These are phyloP conservation scores for Enteromius argenteus DNA, from an alignment of 2,797 vertebrate species.

Conservation along the genomic window DNA sequence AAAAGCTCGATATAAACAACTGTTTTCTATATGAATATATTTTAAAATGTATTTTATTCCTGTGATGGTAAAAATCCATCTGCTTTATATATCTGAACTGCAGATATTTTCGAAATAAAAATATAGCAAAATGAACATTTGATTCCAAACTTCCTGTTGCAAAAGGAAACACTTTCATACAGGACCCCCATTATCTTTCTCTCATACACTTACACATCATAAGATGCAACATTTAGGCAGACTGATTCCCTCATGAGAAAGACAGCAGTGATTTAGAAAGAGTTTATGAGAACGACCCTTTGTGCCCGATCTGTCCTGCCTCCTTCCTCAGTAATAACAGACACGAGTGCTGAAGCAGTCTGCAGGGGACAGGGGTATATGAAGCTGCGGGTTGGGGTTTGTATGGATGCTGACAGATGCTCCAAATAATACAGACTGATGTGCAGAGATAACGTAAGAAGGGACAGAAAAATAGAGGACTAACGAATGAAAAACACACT, in stretches of 20 bases:
- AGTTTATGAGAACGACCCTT: background rate
- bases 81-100: no score
- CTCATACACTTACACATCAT: background rate
- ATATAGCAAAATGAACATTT: background rate
- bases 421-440: background rate
- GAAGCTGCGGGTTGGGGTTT: conserved; percentile 16
- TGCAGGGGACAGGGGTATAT: background rate
- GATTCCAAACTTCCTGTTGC: background rate
- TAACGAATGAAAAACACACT: background rate
- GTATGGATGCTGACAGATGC: conserved; percentile 1
- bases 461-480: background rate
- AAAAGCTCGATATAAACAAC: no score
- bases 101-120: background rate
- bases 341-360: background rate
- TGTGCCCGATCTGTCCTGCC: background rate
- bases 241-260: background rate
- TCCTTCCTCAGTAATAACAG: conserved; percentile 5
- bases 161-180: background rate
- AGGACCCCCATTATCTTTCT: background rate
- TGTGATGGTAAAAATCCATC: no score
- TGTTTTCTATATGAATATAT: no score
- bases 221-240: background rate
- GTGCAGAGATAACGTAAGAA: background rate
- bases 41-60: no score
- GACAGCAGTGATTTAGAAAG: conserved; percentile 18